Evolutionary conservation across 2,797 vertebrate genomes (phyloP), one percentile per base, ranked within the genome.

Genomic region (Chelon auratus): DNA sequence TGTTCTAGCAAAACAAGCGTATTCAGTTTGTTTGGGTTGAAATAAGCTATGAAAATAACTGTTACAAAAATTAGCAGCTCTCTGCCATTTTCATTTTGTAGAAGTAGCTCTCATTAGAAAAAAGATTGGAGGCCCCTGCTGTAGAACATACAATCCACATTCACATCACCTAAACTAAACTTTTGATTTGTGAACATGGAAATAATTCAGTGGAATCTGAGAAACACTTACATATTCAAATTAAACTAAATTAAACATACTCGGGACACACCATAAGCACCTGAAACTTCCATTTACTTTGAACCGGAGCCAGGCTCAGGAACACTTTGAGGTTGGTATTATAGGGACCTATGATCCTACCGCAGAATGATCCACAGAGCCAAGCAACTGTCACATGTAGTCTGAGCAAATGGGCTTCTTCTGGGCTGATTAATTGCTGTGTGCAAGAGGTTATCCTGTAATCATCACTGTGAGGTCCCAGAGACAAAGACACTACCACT

Each of bases 341-440:
- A 33, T 33, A 62, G 68, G 60, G 47, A 55, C 75, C 76, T 61
- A n/a, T 33, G 57, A 77, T 76, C 67, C 70, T 72, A 77, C 58
- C 42, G 20, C 66, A 59, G 64, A 70, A 69, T 67, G 59, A 87
- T 82, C 57, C 57, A 74, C 65, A 45, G 33, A 39, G 74, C 85
- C 78, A 84, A 86, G 80, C 73, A 78, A 69, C 77, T 87, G 88
- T 85, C 90, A 75, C 85, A 79, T 82, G 74, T n/a, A 45, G 14
- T 84, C 45, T 66, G 65, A 78, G 72, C 5, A 17, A 83, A 78
- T 55, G 24, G 64, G 61, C 73, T 81, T 84, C 78, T 80, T 73
- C 65, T 75, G 55, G 64, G 62, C 84, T 89, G 88, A 93, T 91
- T 91, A 91, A 92, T 92, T 88, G 82, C 78, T 43, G 52, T 50